Evolutionary conservation across 2,888 invertebrate species (phyloP), one percentile per base, ranked within the genome.

Genomic region (Perdita meconis): DNA sequence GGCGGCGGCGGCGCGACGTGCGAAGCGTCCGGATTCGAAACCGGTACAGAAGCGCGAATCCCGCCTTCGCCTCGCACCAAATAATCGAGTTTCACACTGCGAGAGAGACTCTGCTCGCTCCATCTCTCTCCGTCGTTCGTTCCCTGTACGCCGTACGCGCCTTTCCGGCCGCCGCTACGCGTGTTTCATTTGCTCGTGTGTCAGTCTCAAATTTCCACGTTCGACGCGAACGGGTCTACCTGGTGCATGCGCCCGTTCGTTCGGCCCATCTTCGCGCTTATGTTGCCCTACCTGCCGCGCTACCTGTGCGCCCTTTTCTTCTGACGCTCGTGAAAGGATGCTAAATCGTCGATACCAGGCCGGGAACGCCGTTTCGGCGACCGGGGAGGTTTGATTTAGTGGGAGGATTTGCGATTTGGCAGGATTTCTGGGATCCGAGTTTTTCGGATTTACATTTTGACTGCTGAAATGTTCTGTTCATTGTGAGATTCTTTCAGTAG

Each of bases 81-180:
- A 79, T 81, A 81, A 81, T 81, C 78, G 78, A 81, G 66, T 80
- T 80, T 80, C 60, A 59, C 64, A 63, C 24, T 38, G 42, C 16
- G 64, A 42, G 57, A 74, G 19, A 55, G 40, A 65, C 38, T 36
- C 74, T 80, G n/a, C n/a, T n/a, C n/a, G n/a, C 71, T 66, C 65
- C 60, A 68, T 65, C n/a, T n/a, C n/a, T n/a, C n/a, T n/a, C n/a
- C n/a, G n/a, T n/a, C n/a, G n/a, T n/a, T n/a, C n/a, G n/a, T n/a
- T n/a, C n/a, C n/a, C n/a, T n/a, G n/a, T n/a, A n/a, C n/a, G n/a
- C n/a, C n/a, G n/a, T n/a, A n/a, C n/a, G n/a, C n/a, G 72, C 68
- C 72, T 72, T 66, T 78, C 67, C 67, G 57, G 47, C 60, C 60
- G 16, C 53, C 13, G 59, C 26, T 8, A 55, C 60, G n/a, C n/a